A percentile compares a stretch with the other conserved stretches of the same genome.
Conservation (phyloP, 2,113 vertebrate species). For the Heterocephalus glaber region DNA sequence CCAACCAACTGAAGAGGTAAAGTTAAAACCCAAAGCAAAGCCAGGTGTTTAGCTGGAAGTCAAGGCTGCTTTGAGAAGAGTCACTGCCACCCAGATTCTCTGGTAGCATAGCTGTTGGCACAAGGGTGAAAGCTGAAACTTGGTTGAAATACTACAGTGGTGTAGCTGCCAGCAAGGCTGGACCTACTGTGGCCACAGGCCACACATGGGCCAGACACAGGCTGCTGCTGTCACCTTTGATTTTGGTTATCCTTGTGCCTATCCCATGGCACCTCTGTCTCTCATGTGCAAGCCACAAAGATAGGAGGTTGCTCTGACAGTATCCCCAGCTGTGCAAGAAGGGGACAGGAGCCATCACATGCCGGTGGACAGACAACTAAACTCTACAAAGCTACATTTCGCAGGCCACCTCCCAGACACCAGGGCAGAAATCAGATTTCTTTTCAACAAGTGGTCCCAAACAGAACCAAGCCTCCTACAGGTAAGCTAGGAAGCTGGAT, state of each 20-base stretch:
- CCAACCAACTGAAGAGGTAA: background rate
- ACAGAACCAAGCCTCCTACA: background rate
- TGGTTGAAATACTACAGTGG: background rate
- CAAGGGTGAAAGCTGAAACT: background rate
- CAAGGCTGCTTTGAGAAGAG: background rate
- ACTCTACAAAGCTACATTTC: background rate
- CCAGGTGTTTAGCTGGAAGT: background rate
- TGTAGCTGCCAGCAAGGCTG: background rate
- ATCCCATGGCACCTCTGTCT: no score
- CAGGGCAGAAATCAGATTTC: background rate
- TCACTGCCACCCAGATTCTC: background rate
- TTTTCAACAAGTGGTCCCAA: background rate
- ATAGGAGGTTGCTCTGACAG: background rate
- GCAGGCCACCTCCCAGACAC: background rate
- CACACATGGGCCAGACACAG: background rate
- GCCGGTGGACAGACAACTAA: background rate
- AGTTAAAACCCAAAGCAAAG: slow-evolving; percentile 1
- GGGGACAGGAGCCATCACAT: background rate
- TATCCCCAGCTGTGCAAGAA: background rate
- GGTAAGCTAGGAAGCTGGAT: background rate
- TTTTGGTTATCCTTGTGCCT: background rate
- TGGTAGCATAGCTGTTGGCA: background rate
- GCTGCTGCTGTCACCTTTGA: background rate
- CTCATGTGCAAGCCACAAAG: background rate
- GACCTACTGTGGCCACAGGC: background rate